phyloP scores from a whole-genome alignment of 1,140 invertebrate genomes.

The Diprion similis region DNA sequence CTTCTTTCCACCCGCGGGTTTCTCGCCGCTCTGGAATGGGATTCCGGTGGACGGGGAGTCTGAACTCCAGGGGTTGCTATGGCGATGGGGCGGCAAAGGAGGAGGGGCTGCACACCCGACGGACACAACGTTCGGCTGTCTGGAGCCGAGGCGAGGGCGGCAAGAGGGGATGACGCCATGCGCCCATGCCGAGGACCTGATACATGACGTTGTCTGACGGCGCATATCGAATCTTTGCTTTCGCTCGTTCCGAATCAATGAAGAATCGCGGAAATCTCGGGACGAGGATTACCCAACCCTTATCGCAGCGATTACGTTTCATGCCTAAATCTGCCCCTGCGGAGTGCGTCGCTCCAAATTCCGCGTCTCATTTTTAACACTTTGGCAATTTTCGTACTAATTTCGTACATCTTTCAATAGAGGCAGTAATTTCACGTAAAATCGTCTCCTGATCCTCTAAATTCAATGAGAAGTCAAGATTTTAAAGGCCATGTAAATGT shows the following conservation, averaged over 20 bases:
- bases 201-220: background rate
- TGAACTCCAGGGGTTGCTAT: conserved; percentile 52
- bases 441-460: no score
- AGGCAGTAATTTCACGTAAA: no score
- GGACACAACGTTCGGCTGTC: conserved; percentile 40
- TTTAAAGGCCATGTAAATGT: no score
- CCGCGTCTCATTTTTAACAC: background rate
- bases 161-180: background rate
- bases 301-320: background rate
- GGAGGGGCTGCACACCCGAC: conserved; percentile 17
- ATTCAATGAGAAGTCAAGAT: no score
- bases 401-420: no score
- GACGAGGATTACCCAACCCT: conserved; percentile 4
- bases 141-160: conserved; percentile 42
- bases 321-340: no score
- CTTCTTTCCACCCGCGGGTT: background rate
- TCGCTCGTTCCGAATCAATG: background rate
- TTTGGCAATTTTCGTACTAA: background rate
- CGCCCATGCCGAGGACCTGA: background rate
- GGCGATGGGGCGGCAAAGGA: conserved; percentile 36
- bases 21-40: background rate
- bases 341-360: no score
- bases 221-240: background rate
- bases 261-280: background rate
- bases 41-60: background rate